These are phyloP conservation scores for Pseudochirops cupreus DNA, from an alignment of 2,797 vertebrate genomes.

Conservation along the genomic window DNA sequence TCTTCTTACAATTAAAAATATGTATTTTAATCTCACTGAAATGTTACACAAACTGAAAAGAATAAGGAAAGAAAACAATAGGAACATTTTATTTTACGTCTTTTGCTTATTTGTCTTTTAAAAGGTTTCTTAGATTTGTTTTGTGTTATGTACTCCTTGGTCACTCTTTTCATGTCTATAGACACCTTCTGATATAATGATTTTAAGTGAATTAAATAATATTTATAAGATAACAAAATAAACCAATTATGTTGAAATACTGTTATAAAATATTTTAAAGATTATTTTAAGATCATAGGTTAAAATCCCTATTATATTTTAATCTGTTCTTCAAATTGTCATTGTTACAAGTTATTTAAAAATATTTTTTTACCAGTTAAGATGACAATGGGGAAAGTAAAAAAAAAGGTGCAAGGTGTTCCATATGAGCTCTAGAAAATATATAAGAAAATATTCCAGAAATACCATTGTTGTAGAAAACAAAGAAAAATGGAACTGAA, in stretches of 20 bases:
- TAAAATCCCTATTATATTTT: slow-evolving; percentile 16
- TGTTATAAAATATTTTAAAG: too few species aligned
- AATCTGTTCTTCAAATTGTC: not conserved
- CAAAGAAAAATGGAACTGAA: too few species aligned
- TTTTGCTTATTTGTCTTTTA: slow-evolving; percentile 13
- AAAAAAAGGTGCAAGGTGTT: too few species aligned
- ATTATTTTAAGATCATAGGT: too few species aligned
- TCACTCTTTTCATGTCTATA: not conserved
- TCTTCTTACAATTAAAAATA: not conserved
- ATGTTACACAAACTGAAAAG: not conserved
- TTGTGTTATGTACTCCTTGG: not conserved
- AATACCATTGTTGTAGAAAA: too few species aligned
- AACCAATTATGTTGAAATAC: too few species aligned
- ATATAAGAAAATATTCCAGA: too few species aligned
- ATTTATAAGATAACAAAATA: not conserved
- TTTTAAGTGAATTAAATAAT: not conserved
- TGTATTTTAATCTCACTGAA: slow-evolving; percentile 18
- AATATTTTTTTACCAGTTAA: too few species aligned
- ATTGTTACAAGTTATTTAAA: too few species aligned
- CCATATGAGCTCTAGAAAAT: too few species aligned
- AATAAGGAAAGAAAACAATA: not conserved
- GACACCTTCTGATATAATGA: not conserved
- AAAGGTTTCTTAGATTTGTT: not conserved
- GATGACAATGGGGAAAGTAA: too few species aligned
- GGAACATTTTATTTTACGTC: not conserved